Evolutionary conservation across 2,797 vertebrate genomes (phyloP), one percentile per base, ranked within the genome.

Genomic region (Karalla daura): DNA sequence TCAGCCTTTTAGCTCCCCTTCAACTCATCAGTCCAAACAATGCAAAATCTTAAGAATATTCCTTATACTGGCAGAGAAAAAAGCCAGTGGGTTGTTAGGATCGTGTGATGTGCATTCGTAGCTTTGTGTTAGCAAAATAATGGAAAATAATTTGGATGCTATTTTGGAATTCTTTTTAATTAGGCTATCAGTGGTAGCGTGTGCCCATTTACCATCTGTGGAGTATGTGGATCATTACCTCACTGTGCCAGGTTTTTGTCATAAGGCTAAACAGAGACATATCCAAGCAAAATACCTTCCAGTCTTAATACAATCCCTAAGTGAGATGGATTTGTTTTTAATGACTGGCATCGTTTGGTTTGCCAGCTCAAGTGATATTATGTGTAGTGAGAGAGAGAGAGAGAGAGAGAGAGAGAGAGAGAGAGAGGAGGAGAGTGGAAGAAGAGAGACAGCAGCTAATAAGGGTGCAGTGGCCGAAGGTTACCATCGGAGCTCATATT

Each of bases 271-370:
- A 87, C 47, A 56, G 79, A 78, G 65, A 79, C 25, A 63, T 63
- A 74, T 56, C 51, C 14, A 17, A 62, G 60, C 65, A 70, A 60
- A 83, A 84, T 78, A 81, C 63, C 76, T 83, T 86, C 73, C 68
- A 43, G 63, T 83, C 82, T 75, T 88, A 89, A 89, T 90, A 83
- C 81, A 75, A 66, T 28, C 66, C 64, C 85, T 92, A 92, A 93
- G 91, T 88, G 88, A 91, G 89, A 92, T 82, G 76, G 81, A 93
- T 90, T 65, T 79, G 83, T 92, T 92, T 92, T 92, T 93, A 93
- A 94, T 91, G 89, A 88, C 65, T 64, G 64, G 79, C 49, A 70
- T 71, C 50, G 36, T 83, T n/a, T 79, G 73, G 61, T 71, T 64
- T 72, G 76, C 74, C 41, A 53, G 59, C 80, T 86, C 53, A 69